Conservation (phyloP, 2,113 vertebrate species). For the Dicrurus megarhynchus region DNA sequence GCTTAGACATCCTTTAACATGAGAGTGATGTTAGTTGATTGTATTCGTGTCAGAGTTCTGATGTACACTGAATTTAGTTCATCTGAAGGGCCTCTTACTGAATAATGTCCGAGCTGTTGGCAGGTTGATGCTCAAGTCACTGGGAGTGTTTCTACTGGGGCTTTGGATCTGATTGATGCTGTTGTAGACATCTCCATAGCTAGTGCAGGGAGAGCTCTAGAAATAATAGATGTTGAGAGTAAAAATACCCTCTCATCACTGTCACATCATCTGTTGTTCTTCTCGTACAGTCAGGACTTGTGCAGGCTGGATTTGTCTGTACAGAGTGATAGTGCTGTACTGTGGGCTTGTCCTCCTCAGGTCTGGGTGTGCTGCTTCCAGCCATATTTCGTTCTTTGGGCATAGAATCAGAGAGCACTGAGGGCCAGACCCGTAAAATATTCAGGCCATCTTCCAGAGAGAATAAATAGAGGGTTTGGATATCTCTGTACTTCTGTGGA, state of each 20-base stretch:
- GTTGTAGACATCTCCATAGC: background rate
- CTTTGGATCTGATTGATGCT: accelerated
- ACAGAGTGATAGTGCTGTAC: background rate
- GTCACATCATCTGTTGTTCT: background rate
- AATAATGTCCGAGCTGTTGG: background rate
- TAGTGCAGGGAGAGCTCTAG: background rate
- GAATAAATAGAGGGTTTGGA: background rate
- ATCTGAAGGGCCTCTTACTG: background rate
- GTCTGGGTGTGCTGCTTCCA: background rate
- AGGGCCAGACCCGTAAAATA: background rate
- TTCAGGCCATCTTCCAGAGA: background rate
- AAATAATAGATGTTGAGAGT: background rate
- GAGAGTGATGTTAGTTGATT: background rate
- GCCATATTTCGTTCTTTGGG: background rate
- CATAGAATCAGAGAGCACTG: background rate
- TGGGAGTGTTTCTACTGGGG: background rate
- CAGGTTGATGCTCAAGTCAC: background rate
- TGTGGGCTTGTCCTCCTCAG: background rate
- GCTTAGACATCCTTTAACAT: background rate
- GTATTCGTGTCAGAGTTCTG: background rate
- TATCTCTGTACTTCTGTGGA: background rate
- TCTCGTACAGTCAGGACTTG: background rate
- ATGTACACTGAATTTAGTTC: background rate
- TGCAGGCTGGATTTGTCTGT: background rate
- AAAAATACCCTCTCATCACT: background rate